Conservation (phyloP, 2,888 invertebrate species). For the Tachina grossa region DNA sequence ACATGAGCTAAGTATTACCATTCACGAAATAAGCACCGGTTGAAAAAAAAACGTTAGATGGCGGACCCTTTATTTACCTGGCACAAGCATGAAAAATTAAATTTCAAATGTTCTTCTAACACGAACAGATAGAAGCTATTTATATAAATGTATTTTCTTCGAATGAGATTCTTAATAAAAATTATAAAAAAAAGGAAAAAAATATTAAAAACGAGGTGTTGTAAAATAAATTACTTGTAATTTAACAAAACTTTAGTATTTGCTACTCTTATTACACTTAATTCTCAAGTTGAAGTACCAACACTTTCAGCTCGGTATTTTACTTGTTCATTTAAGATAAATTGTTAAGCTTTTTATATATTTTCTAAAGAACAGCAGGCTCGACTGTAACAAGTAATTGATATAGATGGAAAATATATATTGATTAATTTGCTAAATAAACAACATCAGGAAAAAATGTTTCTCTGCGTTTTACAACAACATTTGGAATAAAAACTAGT, state of each 20-base stretch:
- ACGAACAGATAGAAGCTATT: conserved; percentile 21
- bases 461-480: neutral
- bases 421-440: conserved; percentile 59
- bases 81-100: too few species aligned
- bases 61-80: too few species aligned
- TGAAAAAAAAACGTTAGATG: too few species aligned
- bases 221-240: conserved; percentile 69
- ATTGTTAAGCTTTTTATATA: conserved; percentile 15
- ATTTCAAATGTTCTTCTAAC: conserved; percentile 56
- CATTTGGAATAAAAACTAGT: conserved; percentile 19
- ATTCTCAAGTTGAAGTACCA: conserved; percentile 22
- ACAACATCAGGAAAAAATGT: neutral
- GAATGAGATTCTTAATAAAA: conserved; percentile 9
- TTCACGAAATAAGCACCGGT: too few species aligned
- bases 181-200: conserved; percentile 13
- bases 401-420: conserved; percentile 43
- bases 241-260: conserved; percentile 63
- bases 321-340: conserved; percentile 20
- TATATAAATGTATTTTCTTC: neutral
- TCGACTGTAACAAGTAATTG: conserved; percentile 5
- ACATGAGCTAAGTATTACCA: too few species aligned
- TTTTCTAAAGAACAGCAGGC: conserved; percentile 22
- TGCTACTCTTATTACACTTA: conserved; percentile 57
- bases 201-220: conserved; percentile 58
- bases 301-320: neutral